A percentile compares a stretch with the other conserved stretches of the same genome.
phyloP scores from a whole-genome alignment of 2,797 vertebrate genomes.

The Rhinoraja longicauda region DNA sequence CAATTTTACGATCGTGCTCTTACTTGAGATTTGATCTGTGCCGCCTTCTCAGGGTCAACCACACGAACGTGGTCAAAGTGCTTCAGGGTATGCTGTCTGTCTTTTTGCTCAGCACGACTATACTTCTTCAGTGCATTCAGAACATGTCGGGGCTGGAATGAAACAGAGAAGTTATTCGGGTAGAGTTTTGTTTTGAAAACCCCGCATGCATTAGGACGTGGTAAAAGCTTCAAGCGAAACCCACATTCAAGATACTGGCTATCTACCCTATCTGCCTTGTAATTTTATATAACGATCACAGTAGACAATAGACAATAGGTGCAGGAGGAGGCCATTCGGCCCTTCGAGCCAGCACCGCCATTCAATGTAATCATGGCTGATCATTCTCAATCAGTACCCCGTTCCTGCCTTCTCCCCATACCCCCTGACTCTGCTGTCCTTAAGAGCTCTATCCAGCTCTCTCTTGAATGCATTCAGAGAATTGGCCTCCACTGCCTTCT shows the following conservation, averaged over 20 bases:
- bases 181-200: neutral
- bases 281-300: too few species aligned
- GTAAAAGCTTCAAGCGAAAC: neutral
- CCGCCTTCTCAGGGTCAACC: slow-evolving; percentile 93
- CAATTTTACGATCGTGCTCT: neutral
- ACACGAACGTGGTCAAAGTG: slow-evolving; percentile 91
- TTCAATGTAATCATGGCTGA: too few species aligned
- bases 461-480: too few species aligned
- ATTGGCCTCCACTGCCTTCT: too few species aligned
- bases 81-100: slow-evolving; percentile 92
- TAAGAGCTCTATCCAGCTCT: too few species aligned
- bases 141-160: slow-evolving; percentile 79
- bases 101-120: slow-evolving; percentile 90
- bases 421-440: too few species aligned
- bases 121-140: slow-evolving; percentile 93
- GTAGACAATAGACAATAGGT: too few species aligned
- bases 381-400: too few species aligned
- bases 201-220: neutral
- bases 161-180: slow-evolving; percentile 6
- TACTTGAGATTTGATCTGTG: slow-evolving; percentile 92
- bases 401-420: too few species aligned
- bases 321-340: too few species aligned
- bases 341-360: too few species aligned
- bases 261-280: too few species aligned
- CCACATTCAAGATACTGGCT: neutral